These are phyloP conservation scores for Caenorhabditis sp. DNA, from an alignment of 2,888 invertebrate species.

Conservation along the genomic window DNA sequence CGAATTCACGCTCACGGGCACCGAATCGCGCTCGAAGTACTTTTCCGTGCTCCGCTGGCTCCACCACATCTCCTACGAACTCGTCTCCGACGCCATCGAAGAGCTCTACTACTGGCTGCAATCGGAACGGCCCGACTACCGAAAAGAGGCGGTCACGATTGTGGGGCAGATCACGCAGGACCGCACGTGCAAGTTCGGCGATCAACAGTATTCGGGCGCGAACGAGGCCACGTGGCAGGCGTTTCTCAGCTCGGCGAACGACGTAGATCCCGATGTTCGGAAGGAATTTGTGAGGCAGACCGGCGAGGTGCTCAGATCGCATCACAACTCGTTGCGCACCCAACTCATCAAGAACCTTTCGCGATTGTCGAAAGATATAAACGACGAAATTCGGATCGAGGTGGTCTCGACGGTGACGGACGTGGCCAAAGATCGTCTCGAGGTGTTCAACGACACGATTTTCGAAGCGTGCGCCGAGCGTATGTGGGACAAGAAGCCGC, in stretches of 20 bases:
- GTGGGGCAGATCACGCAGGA: conserved; percentile 33
- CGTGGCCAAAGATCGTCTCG: conserved; percentile 60
- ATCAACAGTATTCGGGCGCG: no score
- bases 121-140: conserved; percentile 23
- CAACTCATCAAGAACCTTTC: conserved; percentile 31
- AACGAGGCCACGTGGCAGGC: conserved; percentile 44
- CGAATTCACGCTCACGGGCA: conserved; percentile 56
- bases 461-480: conserved; percentile 53
- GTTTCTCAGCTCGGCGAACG: conserved; percentile 27
- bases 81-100: conserved; percentile 40
- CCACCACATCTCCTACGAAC: conserved; percentile 28
- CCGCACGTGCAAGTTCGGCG: conserved; percentile 32
- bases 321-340: conserved; percentile 36
- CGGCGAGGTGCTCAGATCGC: conserved; percentile 26
- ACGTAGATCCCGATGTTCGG: conserved; percentile 16
- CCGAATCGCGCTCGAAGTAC: conserved; percentile 35
- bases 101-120: conserved; percentile 46
- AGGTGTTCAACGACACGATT: conserved; percentile 64
- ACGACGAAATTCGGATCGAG: conserved; percentile 47
- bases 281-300: conserved; percentile 40
- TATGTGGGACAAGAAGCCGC: conserved; percentile 57
- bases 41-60: conserved; percentile 52
- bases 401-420: conserved; percentile 40
- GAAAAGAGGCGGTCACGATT: conserved; percentile 27
- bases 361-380: conserved; percentile 23